Evolutionary conservation across 2,113 vertebrate species (phyloP).

Genomic region (Saimiri boliviensis): DNA sequence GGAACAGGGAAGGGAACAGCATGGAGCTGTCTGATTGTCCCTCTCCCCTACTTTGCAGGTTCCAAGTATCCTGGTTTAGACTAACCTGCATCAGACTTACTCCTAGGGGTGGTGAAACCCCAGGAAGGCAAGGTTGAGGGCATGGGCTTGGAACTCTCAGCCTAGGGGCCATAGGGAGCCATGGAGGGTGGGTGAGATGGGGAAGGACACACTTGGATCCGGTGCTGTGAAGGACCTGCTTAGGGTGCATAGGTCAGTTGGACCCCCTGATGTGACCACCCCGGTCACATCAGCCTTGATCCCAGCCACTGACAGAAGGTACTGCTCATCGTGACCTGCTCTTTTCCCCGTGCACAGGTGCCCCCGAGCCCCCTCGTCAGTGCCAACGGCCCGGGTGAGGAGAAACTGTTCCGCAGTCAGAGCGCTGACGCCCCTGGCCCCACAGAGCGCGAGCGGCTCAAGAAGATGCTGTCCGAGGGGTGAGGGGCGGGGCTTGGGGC

Average conservation of each 20-base stretch:
- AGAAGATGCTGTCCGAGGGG: constrained; percentile 99
- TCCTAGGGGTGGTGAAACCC: not conserved
- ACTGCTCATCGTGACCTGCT: not conserved
- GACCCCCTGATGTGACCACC: not conserved
- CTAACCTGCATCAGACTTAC: not conserved
- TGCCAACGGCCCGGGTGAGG: constrained; percentile 94
- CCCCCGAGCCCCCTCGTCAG: constrained; percentile 85
- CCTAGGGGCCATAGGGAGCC: not conserved
- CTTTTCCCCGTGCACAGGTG: constrained; percentile 72
- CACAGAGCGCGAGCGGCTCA: constrained; percentile 94
- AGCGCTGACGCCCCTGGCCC: constrained; percentile 94
- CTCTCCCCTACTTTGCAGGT: not conserved
- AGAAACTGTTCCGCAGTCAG: constrained; percentile 96
- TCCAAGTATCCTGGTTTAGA: not conserved
- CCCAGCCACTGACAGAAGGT: not conserved
- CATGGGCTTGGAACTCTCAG: not conserved
- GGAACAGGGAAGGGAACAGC: not conserved
- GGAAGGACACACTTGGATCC: accelerated
- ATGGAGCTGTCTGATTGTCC: not conserved
- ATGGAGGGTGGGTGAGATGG: not conserved
- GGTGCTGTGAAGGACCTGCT: not conserved
- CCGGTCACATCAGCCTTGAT: not conserved
- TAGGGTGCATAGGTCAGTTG: not conserved
- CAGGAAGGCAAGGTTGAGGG: not conserved
- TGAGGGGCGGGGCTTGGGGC: constrained; percentile 35